A percentile compares a stretch with the other conserved stretches of the same genome.
Conservation (phyloP, 2,113 vertebrate species). For the Mesocricetus auratus region DNA sequence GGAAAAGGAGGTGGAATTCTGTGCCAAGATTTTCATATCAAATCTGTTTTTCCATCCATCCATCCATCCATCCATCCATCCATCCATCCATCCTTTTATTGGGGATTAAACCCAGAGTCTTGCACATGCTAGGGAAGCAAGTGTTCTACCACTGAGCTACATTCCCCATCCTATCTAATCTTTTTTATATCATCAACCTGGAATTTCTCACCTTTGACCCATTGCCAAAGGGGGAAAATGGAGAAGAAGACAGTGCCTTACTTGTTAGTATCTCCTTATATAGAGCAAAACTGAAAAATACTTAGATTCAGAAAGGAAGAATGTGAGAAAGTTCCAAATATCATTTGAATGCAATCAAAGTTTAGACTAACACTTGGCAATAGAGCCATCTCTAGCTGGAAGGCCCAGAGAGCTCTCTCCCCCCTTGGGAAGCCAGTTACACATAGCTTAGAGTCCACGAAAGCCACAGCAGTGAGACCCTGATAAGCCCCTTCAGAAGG, state of each 20-base stretch:
- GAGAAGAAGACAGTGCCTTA: background rate
- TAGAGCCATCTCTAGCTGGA: background rate
- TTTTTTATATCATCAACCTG: background rate
- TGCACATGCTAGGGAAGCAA: background rate
- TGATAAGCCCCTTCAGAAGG: background rate
- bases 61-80: background rate
- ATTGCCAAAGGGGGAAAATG: background rate
- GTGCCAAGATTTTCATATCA: background rate
- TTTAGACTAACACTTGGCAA: constrained; percentile 45
- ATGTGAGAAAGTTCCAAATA: background rate
- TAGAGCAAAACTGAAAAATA: background rate
- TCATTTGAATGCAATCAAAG: background rate
- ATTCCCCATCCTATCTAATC: background rate
- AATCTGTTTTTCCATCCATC: background rate
- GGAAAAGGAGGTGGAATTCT: background rate
- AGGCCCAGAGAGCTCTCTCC: background rate
- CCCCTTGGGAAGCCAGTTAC: background rate
- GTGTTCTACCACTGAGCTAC: background rate
- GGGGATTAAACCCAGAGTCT: background rate
- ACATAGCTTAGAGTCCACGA: background rate
- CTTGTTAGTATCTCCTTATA: background rate
- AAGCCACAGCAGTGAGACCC: background rate
- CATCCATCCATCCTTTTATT: background rate
- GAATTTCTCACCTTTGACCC: background rate
- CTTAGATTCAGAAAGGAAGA: background rate